phyloP scores from a whole-genome alignment of 2,113 vertebrate genomes.

The Nothocercus julius region DNA sequence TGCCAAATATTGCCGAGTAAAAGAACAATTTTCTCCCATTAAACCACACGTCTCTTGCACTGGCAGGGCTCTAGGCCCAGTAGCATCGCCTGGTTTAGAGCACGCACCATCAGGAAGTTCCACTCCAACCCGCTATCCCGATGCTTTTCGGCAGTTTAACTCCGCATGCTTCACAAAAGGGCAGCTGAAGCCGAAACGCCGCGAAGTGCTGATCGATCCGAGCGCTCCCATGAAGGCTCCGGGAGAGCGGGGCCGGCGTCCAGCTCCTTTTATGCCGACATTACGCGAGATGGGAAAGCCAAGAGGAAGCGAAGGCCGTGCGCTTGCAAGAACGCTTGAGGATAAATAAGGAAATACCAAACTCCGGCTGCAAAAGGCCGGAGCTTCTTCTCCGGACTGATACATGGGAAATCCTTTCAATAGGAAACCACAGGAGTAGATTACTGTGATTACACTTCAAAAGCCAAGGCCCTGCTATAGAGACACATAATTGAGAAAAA shows the following conservation, averaged over 20 bases:
- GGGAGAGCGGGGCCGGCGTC: background rate
- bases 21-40: background rate
- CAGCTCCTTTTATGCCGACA: rapidly evolving
- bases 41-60: background rate
- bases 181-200: rapidly evolving
- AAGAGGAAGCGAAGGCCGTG: background rate
- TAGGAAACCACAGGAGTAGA: conserved; percentile 81
- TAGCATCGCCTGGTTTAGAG: background rate
- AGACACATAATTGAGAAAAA: conserved; percentile 79
- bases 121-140: background rate
- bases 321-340: background rate
- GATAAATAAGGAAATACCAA: conserved; percentile 68
- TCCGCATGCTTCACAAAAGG: rapidly evolving
- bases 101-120: background rate
- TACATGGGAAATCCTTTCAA: conserved; percentile 79
- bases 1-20: background rate
- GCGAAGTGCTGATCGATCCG: background rate
- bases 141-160: background rate
- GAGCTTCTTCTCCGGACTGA: conserved; percentile 72
- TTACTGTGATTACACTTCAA: conserved; percentile 83
- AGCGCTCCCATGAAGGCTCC: rapidly evolving
- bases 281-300: background rate
- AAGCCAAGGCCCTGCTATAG: conserved; percentile 77
- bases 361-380: conserved; percentile 61
- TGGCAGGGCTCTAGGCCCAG: rapidly evolving